A percentile compares a stretch with the other conserved stretches of the same genome.
Conservation (phyloP, 1,140 invertebrate genomes). For the Drosophila tristis region DNA sequence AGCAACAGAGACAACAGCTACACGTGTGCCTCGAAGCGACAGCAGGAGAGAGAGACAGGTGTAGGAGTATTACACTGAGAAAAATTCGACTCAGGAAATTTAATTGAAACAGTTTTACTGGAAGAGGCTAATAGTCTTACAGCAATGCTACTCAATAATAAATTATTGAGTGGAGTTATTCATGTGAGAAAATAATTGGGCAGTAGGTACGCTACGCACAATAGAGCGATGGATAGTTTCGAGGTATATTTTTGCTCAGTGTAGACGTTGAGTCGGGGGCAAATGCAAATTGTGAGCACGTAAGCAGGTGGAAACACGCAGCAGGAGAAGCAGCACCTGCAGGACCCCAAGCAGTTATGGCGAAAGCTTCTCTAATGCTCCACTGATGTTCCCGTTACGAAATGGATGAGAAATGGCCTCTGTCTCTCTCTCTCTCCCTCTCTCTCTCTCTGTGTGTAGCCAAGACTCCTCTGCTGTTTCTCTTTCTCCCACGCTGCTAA, state of each 20-base stretch:
- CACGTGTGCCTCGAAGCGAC: constrained; percentile 27
- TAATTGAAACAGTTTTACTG: no score
- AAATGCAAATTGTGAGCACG: constrained; percentile 67
- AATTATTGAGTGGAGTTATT: no score
- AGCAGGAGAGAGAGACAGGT: not conserved
- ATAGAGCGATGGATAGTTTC: no score
- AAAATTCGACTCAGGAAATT: no score
- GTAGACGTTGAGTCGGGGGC: constrained; percentile 1
- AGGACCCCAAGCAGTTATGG: constrained; percentile 9
- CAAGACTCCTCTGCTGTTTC: no score
- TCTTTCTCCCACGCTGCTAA: not conserved
- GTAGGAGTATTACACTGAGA: no score
- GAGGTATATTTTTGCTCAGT: not conserved
- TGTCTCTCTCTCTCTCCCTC: not conserved
- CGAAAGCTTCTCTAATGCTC: constrained; percentile 35
- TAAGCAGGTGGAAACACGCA: constrained; percentile 58
- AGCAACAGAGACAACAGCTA: constrained; percentile 1
- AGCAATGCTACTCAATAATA: no score
- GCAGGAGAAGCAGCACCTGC: constrained; percentile 16
- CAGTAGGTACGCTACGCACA: no score
- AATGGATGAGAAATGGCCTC: constrained; percentile 13
- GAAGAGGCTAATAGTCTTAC: no score
- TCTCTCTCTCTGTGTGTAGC: not conserved
- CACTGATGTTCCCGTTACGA: constrained; percentile 4
- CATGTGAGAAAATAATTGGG: no score